Evolutionary conservation across 2,113 vertebrate genomes (phyloP).

Genomic region (Silurus asotus): DNA sequence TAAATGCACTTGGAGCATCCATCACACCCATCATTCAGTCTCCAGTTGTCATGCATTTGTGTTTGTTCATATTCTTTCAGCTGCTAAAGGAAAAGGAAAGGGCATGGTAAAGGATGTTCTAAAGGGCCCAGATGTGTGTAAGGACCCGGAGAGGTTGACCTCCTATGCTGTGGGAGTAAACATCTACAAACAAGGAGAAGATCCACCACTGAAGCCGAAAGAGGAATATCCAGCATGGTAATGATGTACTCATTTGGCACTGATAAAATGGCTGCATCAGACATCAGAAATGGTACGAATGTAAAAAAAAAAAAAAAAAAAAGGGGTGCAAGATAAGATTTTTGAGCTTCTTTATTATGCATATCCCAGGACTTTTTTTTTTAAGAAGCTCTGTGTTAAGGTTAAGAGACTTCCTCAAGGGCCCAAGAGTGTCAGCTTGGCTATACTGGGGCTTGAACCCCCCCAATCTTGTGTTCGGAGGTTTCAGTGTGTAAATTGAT

Average conservation of each 20-base stretch:
- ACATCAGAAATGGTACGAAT: not conserved
- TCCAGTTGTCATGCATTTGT: not conserved
- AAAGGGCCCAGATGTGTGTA: slow-evolving; percentile 87
- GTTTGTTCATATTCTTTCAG: slow-evolving; percentile 57
- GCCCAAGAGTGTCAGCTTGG: too few relatives aligned
- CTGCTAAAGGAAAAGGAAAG: slow-evolving; percentile 78
- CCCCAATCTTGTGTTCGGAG: too few relatives aligned
- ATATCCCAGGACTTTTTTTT: too few relatives aligned
- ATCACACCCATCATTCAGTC: not conserved
- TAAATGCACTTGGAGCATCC: not conserved
- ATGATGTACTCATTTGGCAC: not conserved
- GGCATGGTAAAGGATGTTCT: slow-evolving; percentile 69
- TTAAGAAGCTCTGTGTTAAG: too few relatives aligned
- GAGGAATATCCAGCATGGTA: slow-evolving; percentile 90
- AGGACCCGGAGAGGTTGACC: slow-evolving; percentile 77
- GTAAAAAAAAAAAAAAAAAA: not conserved
- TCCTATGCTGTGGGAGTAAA: slow-evolving; percentile 84
- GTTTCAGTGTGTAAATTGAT: too few relatives aligned
- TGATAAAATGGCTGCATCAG: too few relatives aligned
- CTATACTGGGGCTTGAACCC: too few relatives aligned
- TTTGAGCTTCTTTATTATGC: too few relatives aligned
- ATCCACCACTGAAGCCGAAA: slow-evolving; percentile 78
- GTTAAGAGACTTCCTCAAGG: too few relatives aligned
- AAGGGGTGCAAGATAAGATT: too few relatives aligned
- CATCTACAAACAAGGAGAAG: slow-evolving; percentile 83